Conservation (phyloP, 2,113 vertebrate genomes). For the Phalacrocorax pelagicus region DNA sequence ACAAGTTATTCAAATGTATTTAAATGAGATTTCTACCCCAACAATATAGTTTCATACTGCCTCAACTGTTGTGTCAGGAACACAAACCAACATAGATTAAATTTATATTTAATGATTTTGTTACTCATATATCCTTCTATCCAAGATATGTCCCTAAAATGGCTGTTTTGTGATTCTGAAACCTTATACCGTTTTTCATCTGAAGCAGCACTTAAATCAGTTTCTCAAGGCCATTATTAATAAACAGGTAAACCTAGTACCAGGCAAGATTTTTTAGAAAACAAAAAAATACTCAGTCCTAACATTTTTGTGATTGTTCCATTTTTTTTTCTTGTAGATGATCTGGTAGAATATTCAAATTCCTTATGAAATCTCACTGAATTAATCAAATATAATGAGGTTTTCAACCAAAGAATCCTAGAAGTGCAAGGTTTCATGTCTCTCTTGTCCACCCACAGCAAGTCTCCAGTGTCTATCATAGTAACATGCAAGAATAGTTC, state of each 20-base stretch:
- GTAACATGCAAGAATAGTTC: background rate
- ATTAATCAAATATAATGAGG: background rate
- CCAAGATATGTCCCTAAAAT: background rate
- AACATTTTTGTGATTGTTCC: background rate
- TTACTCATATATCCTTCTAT: background rate
- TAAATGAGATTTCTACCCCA: slow-evolving; percentile 14
- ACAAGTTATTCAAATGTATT: slow-evolving; percentile 52
- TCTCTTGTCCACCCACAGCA: background rate
- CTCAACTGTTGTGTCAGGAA: background rate
- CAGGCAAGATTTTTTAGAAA: background rate
- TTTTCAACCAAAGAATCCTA: background rate
- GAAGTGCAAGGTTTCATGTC: background rate
- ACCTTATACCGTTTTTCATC: background rate
- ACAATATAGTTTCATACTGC: background rate
- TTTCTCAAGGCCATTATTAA: background rate
- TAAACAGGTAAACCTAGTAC: background rate
- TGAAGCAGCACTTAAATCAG: background rate
- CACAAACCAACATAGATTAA: background rate
- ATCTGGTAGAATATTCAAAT: background rate
- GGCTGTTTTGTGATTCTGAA: background rate
- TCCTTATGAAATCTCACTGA: background rate
- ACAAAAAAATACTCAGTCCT: background rate
- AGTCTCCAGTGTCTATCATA: background rate
- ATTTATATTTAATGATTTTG: slow-evolving; percentile 32
- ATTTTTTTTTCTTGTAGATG: background rate